A percentile compares a stretch with the other conserved stretches of the same genome.
phyloP scores from a whole-genome alignment of 2,888 invertebrate species.

The Portevinia maculata region DNA sequence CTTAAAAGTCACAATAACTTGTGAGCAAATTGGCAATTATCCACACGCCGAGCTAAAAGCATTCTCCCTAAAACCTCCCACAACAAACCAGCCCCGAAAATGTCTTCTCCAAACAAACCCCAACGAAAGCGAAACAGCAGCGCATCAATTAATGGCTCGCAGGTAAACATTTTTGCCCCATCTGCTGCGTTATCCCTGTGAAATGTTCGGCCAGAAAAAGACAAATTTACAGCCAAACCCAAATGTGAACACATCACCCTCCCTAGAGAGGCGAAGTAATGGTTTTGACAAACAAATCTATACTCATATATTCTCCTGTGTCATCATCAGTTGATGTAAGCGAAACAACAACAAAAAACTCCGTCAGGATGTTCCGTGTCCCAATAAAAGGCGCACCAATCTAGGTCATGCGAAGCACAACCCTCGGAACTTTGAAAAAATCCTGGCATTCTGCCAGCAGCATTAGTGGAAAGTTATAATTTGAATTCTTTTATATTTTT shows the following conservation, averaged over 20 bases:
- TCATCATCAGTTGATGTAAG: conserved; percentile 41
- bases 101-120: not conserved
- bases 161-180: conserved; percentile 14
- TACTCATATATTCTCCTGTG: conserved; percentile 12
- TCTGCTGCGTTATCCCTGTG: conserved; percentile 1
- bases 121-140: not conserved
- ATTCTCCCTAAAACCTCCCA: not conserved
- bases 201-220: conserved; percentile 8
- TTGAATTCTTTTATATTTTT: conserved; percentile 17
- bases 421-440: conserved; percentile 30
- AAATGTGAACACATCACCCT: conserved; percentile 6
- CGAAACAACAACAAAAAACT: conserved; percentile 3
- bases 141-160: conserved; percentile 22
- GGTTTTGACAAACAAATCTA: conserved; percentile 21
- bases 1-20: too few species aligned
- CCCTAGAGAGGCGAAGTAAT: not conserved
- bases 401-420: conserved; percentile 55
- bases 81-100: not conserved
- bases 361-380: conserved; percentile 44
- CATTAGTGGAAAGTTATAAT: conserved; percentile 30
- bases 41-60: not conserved
- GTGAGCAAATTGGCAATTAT: too few species aligned
- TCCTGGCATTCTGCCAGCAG: conserved; percentile 63
- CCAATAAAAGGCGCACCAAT: conserved; percentile 53
- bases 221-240: conserved; percentile 25